Evolutionary conservation across 2,797 vertebrate species (phyloP), one percentile per base, ranked within the genome.

Genomic region (Botia kubotai): DNA sequence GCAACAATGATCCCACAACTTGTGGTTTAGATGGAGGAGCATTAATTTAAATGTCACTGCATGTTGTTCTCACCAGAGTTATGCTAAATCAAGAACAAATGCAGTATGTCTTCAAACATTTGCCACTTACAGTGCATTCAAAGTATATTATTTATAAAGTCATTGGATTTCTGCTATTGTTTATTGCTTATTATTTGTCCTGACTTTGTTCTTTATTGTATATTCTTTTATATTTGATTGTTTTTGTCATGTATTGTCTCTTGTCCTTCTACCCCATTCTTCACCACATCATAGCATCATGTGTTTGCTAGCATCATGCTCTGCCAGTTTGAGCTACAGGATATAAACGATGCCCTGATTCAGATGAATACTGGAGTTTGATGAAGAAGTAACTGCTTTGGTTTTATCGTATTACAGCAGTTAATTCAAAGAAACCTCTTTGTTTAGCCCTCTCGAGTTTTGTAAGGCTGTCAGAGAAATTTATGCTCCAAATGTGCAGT

Each of bases 341-440:
- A 53, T n/a, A 53, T 53, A 53, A 17, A 8, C 8, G 39, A 8
- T 43, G 4, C 91, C 92, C 89, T 88, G 90, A 91, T 90, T 91
- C 79, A 84, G 72, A 80, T 75, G 83, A 80, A 63, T 85, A 86
- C 52, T 72, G 48, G 83, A 87, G 89, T 85, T 89, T 74, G 82
- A 2, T 1, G 70, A 87, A 83, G 88, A 87, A 70, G 48, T 26
- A 70, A 55, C 23, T 58, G 29, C n/a, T 26, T 36, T 16, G 14
- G 29, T 60, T 69, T 39, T 57, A 53, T 17, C 19, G 71, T 23
- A 77, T 17, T 60, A 68, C 52, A 52, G 36, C 14, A 63, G 39
- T 68, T 74, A 68, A 63, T 23, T 73, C 23, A 83, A 82, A 82
- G 46, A 74, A 13, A 43, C 23, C 11, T 8, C 39, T 50, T 68